Evolutionary conservation across 2,888 invertebrate genomes (phyloP), one percentile per base, ranked within the genome.

Genomic region (Hirtodrosophila confusa): DNA sequence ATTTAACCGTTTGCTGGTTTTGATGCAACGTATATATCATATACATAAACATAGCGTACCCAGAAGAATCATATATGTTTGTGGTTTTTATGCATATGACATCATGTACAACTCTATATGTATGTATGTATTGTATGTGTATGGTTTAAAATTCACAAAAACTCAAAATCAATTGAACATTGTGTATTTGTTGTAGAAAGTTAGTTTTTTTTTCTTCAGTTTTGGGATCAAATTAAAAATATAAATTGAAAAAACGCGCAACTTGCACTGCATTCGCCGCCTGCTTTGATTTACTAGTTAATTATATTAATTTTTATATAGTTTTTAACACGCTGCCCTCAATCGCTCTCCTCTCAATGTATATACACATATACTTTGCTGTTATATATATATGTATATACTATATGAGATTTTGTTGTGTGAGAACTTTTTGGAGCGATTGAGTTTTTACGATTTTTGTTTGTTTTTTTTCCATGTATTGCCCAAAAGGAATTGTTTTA

Each of bases 191-290:
- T 4, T 27, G 27, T 5, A 27, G 6, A 27, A 27, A 5, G 27
- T 5, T 27, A 6, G 17, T 17, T 23, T n/a, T 17, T 37, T 27
- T 27, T 24, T 12, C 27, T 44, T 37, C 27, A 39, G 43, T 50
- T 63, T 55, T 36, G 39, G 37, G 39, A 57, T 37, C 10, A 65
- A 72, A 44, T 40, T 43, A 39, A 54, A 73, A 39, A 11, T 39
- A 40, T 58, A 37, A 63, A 60, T 43, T 69, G 51, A 69, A 71
- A 27, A 62, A 60, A 17, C 49, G 56, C 80, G 53, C 62, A 62
- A 61, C 73, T 77, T 75, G 85, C 80, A 80, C 78, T 86, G 80
- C 78, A 80, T 77, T 74, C 47, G 69, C 68, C 65, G 17, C 17
- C 17, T 74, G 86, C 64, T 62, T 68, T 65, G 70, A 63, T 79